A percentile compares a stretch with the other conserved stretches of the same genome.
Conservation (phyloP, 1,140 invertebrate genomes). For the Brachionus paranguensis region DNA sequence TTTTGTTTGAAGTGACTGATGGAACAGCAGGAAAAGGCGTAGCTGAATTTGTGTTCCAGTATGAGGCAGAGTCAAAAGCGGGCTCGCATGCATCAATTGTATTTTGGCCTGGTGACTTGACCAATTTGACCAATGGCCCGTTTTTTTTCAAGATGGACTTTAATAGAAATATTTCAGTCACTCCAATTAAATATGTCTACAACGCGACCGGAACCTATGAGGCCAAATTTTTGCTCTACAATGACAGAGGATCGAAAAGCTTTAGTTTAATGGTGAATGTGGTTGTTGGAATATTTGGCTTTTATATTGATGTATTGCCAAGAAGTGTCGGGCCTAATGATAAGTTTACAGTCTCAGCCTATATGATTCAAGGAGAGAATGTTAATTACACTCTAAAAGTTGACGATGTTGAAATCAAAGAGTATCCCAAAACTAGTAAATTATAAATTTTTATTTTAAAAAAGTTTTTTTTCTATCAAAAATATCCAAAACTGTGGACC, state of each 20-base stretch:
- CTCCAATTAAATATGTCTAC: background rate
- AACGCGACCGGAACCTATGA: background rate
- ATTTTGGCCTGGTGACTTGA: conserved; percentile 11
- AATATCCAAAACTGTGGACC: background rate
- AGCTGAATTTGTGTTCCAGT: conserved; percentile 5
- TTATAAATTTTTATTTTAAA: background rate
- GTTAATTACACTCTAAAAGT: background rate
- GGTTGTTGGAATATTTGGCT: background rate
- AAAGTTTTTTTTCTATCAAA: too few species aligned
- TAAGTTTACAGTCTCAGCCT: background rate
- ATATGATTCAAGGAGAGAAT: conserved; percentile 7
- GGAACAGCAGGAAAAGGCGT: background rate
- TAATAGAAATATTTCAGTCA: conserved; percentile 4
- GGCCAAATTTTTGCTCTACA: background rate
- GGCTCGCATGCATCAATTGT: conserved; percentile 8
- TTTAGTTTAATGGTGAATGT: background rate
- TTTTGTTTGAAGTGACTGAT: background rate
- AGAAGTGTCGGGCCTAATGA: background rate
- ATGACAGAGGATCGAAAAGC: background rate
- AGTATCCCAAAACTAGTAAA: background rate
- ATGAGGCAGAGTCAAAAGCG: background rate
- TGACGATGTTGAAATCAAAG: background rate
- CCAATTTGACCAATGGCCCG: background rate
- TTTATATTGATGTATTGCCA: conserved; percentile 4
- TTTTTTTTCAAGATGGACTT: conserved; percentile 25